Base-by-base conservation (phyloP, 2,888 invertebrate species). In the Amblyjoppa fuscipennis region DNA sequence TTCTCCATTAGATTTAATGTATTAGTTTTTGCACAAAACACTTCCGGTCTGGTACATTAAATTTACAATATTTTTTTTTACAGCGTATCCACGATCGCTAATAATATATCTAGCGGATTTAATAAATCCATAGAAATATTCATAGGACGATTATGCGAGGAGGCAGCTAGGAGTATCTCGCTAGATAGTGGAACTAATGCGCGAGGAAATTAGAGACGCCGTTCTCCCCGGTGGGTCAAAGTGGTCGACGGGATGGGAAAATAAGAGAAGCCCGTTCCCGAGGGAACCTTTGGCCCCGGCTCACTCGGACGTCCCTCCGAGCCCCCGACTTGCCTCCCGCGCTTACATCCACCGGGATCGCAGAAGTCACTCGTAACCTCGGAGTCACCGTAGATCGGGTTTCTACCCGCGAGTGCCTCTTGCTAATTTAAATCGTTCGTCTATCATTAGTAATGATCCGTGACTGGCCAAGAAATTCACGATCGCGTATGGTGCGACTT, bases 401-500 rank as follows among this genome's bases (percentile, higher is more conserved):
- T 69, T 81, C 70, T n/a, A 73, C 68, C n/a, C 77, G 38, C 51
- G 49, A 66, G 68, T 74, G 73, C 68, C 45, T 76, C 86, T 88
- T 81, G 85, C 88, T 89, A 88, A 88, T 88, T 89, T 84, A 85
- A 88, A 87, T 88, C 88, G 87, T 81, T 88, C 83, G 77, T 82
- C 89, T 89, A 89, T 90, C 87, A 90, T 89, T 88, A 87, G 89
- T 89, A 87, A 89, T 88, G 90, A 88, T 86, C 84, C 88, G 88
- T 90, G 88, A 88, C 81, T 84, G 84, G 74, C 64, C 53, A 16
- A 20, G 41, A 31, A 68, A 77, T 28, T 73, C 38, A 41, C 38
- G 53, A 73, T 74, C 74, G 41, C 25, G 51, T 6, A 51, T 20
- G 31, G 70, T 34, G n/a, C 16, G 61, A n/a, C 70, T 49, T 53